Percentiles rank a stretch among this genome's conserved stretches.
Evolutionary conservation across 1,140 invertebrate genomes (phyloP).

Genomic region (Laodelphax striatellus): DNA sequence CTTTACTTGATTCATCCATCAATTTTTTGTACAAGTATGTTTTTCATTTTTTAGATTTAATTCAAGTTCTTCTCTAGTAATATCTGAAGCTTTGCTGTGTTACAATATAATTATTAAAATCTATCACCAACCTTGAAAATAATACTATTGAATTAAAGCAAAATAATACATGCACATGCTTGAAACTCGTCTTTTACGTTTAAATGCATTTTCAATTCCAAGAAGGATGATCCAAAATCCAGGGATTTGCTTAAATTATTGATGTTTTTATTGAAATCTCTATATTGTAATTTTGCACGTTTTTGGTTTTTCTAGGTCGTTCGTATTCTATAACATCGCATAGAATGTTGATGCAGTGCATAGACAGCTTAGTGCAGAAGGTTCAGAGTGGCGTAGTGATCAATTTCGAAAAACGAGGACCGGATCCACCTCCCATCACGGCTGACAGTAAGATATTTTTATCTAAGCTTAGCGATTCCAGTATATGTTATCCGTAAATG

Average conservation of each 20-base stretch:
- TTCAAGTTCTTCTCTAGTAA: too few relatives aligned
- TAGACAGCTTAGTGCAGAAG: constrained; percentile 94
- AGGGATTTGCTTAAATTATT: too few relatives aligned
- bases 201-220: constrained; percentile 2
- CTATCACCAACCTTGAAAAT: too few relatives aligned
- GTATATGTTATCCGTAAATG: too few relatives aligned
- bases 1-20: too few relatives aligned
- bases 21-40: too few relatives aligned
- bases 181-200: neutral
- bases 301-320: constrained; percentile 48
- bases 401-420: constrained; percentile 92
- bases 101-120: too few relatives aligned
- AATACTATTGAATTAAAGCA: too few relatives aligned
- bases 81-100: too few relatives aligned
- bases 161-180: neutral
- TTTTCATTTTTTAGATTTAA: too few relatives aligned
- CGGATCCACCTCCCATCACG: constrained; percentile 61
- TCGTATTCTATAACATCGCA: constrained; percentile 94
- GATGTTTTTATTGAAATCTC: neutral
- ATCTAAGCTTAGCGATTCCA: neutral
- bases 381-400: constrained; percentile 96
- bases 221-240: too few relatives aligned
- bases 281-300: neutral
- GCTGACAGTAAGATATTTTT: constrained; percentile 19
- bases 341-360: constrained; percentile 87